Evolutionary conservation across 2,797 vertebrate species (phyloP), one percentile per base, ranked within the genome.

Genomic region (Tarsius wallacei): DNA sequence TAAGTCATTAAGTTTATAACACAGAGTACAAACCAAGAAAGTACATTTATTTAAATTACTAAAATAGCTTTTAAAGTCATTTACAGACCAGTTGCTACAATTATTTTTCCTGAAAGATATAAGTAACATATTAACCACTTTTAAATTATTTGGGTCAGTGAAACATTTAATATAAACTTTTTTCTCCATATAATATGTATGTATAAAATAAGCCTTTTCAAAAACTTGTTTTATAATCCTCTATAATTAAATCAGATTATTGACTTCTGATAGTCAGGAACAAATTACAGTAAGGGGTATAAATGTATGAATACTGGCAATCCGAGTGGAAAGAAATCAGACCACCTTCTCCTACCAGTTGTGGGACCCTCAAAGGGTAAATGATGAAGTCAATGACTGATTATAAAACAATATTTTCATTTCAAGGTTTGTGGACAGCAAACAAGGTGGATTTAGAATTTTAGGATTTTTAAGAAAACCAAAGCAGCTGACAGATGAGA

Each of bases 41-140:
- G 87, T 95, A 71, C 36, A 94, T 99, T 98, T 99, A 98, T 99
- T 99, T 97, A 97, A 98, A 97, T 98, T 98, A 98, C 97, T 98
- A 98, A 98, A 99, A 98, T 98, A 98, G 91, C 74, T 98, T 96
- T 89, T 92, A 77, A 97, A 97, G 86, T 96, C 59, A 96, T 98
- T 97, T 97, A 97, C 53, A 98, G 94, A 90, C 97, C 88, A 97
- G 94, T 90, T 98, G 91, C 96, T 98, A 97, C 93, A 96, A 97
- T 97, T 95, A 91, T 95, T 66, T 97, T 98, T 97, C 88, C 84
- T 94, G 83, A 97, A 96, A 96, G 80, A 88, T 85, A 97, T 55
- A 98, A 96, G 81, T 98, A 98, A 98, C 81, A 97, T 97, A 76
- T 96, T 93, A 87, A 80, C 93, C 92, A 97, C 81, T 86, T 96